These are phyloP conservation scores for Stegodyphus mimosarum DNA, from an alignment of 1,140 invertebrate genomes.

Conservation along the genomic window DNA sequence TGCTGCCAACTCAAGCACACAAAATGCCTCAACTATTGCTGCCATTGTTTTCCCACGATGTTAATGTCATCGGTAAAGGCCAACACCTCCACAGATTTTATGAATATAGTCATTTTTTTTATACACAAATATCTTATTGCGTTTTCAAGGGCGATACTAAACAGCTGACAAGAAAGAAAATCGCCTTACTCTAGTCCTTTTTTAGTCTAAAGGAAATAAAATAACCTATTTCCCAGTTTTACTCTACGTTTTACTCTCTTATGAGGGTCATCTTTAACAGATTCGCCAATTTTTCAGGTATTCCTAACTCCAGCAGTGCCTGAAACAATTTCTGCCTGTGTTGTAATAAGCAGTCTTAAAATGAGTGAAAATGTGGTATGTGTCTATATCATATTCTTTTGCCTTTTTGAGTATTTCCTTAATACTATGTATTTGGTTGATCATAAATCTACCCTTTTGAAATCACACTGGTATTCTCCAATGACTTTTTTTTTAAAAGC, in stretches of 20 bases:
- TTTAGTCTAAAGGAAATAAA: no score
- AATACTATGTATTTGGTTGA: background rate
- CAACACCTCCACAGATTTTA: no score
- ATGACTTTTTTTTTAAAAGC: background rate
- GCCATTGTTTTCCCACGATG: background rate
- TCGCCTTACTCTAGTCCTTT: no score
- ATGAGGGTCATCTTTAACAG: background rate
- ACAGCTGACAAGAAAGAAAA: no score
- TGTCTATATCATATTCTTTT: slow-evolving; percentile 5
- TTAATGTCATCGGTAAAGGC: no score
- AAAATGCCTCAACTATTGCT: background rate
- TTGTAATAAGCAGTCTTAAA: slow-evolving; percentile 1
- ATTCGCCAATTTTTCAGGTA: background rate
- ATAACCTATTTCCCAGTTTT: no score
- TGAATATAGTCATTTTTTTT: no score
- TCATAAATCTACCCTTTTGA: no score
- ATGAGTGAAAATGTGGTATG: background rate
- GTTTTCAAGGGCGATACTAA: no score
- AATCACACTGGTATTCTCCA: background rate
- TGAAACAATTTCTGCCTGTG: background rate
- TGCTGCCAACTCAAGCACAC: background rate
- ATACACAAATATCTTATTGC: no score
- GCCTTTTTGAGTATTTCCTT: background rate
- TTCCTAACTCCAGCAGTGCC: slow-evolving; percentile 1
- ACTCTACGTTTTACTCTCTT: no score